Conservation (phyloP, 2,888 invertebrate species). For the Drosophila subsilvestris region DNA sequence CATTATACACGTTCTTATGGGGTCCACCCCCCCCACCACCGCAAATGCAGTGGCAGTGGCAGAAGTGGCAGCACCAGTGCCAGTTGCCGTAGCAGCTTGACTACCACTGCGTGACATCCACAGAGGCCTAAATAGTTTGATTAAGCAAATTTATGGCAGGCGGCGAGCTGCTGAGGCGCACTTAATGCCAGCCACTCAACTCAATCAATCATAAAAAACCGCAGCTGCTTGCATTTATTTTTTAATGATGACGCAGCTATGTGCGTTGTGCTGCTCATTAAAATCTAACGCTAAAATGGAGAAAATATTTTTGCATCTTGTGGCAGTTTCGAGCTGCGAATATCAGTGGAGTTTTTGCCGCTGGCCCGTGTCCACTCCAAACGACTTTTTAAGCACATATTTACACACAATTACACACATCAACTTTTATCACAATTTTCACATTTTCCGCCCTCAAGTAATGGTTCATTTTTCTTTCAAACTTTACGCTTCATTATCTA, state of each 20-base stretch:
- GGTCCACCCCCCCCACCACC: neutral
- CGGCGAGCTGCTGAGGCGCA: conserved; percentile 52
- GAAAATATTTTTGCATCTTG: neutral
- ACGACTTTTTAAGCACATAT: conserved; percentile 75
- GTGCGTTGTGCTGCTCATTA: conserved; percentile 62
- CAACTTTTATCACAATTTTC: conserved; percentile 60
- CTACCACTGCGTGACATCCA: conserved; percentile 64
- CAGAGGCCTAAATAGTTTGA: conserved; percentile 70
- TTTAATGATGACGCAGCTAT: conserved; percentile 58
- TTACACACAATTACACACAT: conserved; percentile 75
- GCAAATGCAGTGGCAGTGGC: conserved; percentile 36
- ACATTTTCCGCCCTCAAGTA: conserved; percentile 30
- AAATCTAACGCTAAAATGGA: conserved; percentile 27
- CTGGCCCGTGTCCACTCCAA: conserved; percentile 50
- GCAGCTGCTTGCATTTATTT: conserved; percentile 55
- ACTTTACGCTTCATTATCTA: conserved; percentile 70
- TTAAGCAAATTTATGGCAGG: conserved; percentile 74
- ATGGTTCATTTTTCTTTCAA: conserved; percentile 37
- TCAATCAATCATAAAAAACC: conserved; percentile 64
- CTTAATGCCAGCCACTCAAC: conserved; percentile 63
- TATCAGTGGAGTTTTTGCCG: neutral
- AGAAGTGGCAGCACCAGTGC: neutral
- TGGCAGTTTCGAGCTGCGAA: neutral
- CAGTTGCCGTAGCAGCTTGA: conserved; percentile 58
- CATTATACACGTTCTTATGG: neutral